phyloP scores from a whole-genome alignment of 23 tunicate species.

The Trididemnum nubilum region DNA sequence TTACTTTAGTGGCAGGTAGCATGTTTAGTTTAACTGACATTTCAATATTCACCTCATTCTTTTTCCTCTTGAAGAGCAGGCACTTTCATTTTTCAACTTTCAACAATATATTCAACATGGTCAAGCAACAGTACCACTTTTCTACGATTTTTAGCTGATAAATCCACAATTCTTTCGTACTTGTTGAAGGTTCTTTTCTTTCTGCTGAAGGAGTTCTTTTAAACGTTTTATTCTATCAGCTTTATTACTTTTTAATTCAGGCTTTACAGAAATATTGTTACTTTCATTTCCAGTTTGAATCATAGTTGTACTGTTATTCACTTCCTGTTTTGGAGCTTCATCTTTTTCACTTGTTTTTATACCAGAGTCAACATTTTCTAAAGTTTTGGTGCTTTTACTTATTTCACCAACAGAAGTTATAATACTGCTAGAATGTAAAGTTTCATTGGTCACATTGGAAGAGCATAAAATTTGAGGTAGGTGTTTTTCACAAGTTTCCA shows the following conservation, averaged over 20 bases:
- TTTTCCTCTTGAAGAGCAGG: no score
- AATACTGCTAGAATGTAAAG: not conserved
- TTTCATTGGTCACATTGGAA: not conserved
- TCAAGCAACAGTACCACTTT: no score
- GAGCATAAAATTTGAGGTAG: not conserved
- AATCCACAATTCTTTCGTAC: conserved; percentile 53
- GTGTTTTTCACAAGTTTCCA: not conserved
- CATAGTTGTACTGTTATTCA: no score
- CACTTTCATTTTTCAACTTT: no score
- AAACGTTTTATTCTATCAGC: conserved; percentile 40
- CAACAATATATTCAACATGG: no score
- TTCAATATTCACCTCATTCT: no score
- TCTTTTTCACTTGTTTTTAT: not conserved
- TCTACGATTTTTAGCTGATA: conserved; percentile 36
- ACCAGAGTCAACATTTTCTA: no score
- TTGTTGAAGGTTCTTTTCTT: conserved; percentile 44
- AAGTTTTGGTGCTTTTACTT: no score
- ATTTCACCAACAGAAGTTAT: not conserved
- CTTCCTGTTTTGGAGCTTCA: not conserved
- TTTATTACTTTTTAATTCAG: not conserved
- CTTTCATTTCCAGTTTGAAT: no score
- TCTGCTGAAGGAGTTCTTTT: conserved; percentile 35
- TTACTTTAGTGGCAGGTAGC: no score
- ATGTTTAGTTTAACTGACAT: no score
- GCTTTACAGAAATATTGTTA: not conserved